Percentiles rank a stretch among this genome's conserved stretches.
Conservation (phyloP, 2,113 vertebrate genomes). For the Pelecanoides urinatrix region DNA sequence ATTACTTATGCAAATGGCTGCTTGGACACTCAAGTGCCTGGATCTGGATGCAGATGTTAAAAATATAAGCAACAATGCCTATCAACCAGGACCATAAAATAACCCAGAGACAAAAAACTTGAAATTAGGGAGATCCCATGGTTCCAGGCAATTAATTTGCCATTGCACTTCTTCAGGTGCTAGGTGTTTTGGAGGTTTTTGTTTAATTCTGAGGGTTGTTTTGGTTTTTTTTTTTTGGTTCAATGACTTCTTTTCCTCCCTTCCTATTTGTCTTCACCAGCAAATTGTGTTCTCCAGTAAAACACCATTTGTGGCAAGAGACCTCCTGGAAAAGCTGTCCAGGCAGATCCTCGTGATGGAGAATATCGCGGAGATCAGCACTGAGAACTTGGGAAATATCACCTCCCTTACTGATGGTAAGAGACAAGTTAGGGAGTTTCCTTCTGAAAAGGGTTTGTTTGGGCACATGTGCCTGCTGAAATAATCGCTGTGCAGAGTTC, state of each 20-base stretch:
- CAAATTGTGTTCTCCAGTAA: conserved; percentile 85
- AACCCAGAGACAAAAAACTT: neutral
- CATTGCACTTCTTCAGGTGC: neutral
- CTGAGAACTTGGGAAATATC: conserved; percentile 80
- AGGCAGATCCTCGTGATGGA: conserved; percentile 85
- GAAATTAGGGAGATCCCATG: neutral
- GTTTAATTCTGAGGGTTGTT: neutral
- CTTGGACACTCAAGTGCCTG: neutral
- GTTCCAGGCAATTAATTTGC: neutral
- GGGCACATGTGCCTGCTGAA: neutral
- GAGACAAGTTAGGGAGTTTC: neutral
- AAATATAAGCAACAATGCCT: neutral
- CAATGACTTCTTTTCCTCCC: neutral
- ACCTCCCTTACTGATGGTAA: conserved; percentile 85
- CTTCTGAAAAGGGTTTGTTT: neutral
- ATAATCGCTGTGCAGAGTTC: neutral
- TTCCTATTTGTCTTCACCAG: conserved; percentile 56
- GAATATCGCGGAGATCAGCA: conserved; percentile 84
- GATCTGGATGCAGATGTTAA: neutral
- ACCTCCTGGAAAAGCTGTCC: conserved; percentile 85
- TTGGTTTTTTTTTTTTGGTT: neutral
- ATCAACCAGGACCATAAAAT: neutral
- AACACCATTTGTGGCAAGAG: conserved; percentile 77
- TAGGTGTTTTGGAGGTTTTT: neutral
- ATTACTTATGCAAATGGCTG: neutral